Base-by-base conservation (phyloP, 2,888 invertebrate genomes). In the Helicoverpa assulta region DNA sequence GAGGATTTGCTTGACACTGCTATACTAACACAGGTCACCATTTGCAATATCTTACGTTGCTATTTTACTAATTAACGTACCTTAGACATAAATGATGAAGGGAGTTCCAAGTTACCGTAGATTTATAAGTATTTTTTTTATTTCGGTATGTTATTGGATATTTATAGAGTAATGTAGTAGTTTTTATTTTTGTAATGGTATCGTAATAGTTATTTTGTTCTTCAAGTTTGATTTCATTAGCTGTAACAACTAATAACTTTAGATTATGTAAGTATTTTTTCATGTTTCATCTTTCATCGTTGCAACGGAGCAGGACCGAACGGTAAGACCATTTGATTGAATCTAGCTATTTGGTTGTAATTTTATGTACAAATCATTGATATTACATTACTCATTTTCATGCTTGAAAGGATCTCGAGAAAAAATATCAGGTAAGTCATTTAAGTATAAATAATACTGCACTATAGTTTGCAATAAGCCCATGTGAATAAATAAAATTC, bases 1-100 rank as follows among this genome's bases (percentile, higher is more conserved):
- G 96, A 97, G 82, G 96, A 97, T 72, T 89, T 99, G 66, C 97
- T 99, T 67, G 92, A 95, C 67, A 98, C 97, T 18, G 97, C 97
- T 16, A 92, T 98, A 66, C 91, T 98, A 7, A 98, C 98, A 16
- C 98, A 98, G 97, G 98, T 98, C 33, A 79, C 43, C 12, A 6
- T 56, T n/a, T 10, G 10, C 26, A 26, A 26, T 26, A 4, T 3
- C 26, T 40, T 37, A 12, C 37, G 12, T 37, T 37, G 40, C 14
- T 21, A 33, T 16, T 1, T 19, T 7, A 40, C 21, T 33, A 33
- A 37, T 37, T 37, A 37, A 40, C 14, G 4, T 29, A 2, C 3
- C 1, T 47, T 19, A 16, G n/a, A 10, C 12, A 7, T 47, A 1
- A 8, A 29, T 21, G 0, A 56, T 16, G 29, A 55, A 8, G 4